Conservation (phyloP, 2,113 vertebrate genomes). For the Paramisgurnus dabryanus region DNA sequence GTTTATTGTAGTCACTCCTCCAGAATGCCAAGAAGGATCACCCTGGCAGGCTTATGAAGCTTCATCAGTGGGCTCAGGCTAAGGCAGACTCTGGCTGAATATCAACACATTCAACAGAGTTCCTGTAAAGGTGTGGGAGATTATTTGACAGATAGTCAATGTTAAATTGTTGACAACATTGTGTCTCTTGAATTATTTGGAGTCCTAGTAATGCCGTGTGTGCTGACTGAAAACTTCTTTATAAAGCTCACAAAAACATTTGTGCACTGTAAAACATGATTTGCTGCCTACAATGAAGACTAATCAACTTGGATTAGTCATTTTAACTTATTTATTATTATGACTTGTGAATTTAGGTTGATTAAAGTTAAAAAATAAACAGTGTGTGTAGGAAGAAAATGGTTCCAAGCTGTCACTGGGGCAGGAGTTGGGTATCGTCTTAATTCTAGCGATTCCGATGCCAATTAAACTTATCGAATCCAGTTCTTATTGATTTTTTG, state of each 20-base stretch:
- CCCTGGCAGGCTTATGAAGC: slow-evolving; percentile 31
- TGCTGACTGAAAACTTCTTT: background rate
- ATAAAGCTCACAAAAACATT: background rate
- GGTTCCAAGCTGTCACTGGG: too few species aligned
- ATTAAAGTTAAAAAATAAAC: too few species aligned
- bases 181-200: background rate
- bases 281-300: too few species aligned
- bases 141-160: slow-evolving; percentile 18
- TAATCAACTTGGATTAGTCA: too few species aligned
- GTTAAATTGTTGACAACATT: slow-evolving; percentile 25
- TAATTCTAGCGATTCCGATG: too few species aligned
- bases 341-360: too few species aligned
- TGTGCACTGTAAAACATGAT: too few species aligned
- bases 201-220: background rate
- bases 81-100: background rate
- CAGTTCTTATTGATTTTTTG: too few species aligned
- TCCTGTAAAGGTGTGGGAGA: background rate
- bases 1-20: slow-evolving; percentile 30
- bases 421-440: too few species aligned
- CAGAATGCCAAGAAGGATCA: slow-evolving; percentile 34
- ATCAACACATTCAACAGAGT: background rate
- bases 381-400: too few species aligned
- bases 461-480: too few species aligned
- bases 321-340: too few species aligned
- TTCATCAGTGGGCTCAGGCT: slow-evolving; percentile 17